phyloP scores from a whole-genome alignment of 2,797 vertebrate genomes.

The Numenius phaeopus region DNA sequence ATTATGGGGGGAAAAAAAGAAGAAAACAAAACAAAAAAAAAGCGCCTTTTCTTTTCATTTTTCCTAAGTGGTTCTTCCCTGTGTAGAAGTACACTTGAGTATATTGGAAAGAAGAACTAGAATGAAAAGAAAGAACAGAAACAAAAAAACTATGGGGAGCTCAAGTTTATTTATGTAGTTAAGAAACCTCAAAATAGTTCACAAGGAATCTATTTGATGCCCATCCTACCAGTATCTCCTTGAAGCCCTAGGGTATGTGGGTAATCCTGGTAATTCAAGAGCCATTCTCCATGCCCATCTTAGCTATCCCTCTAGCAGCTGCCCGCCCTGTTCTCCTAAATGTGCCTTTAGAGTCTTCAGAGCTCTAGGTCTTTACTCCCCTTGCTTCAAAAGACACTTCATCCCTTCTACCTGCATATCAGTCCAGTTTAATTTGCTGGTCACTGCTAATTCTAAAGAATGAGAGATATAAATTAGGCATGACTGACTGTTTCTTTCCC shows the following conservation, averaged over 20 bases:
- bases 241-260: background rate
- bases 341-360: background rate
- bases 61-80: background rate
- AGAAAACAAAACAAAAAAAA: background rate
- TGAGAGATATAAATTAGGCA: background rate
- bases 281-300: fast-evolving
- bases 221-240: background rate
- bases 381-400: background rate
- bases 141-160: background rate
- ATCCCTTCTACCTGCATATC: background rate
- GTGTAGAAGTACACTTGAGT: background rate
- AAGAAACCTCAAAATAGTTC: background rate
- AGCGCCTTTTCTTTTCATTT: background rate
- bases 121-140: background rate
- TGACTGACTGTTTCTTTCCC: background rate
- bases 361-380: background rate
- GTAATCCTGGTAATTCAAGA: background rate
- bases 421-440: background rate
- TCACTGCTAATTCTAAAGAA: background rate
- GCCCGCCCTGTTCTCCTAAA: background rate
- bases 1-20: background rate
- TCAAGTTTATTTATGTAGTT: background rate
- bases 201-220: background rate
- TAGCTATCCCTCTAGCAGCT: background rate
- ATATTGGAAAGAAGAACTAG: background rate